Conservation (phyloP, 2,113 vertebrate genomes). For the Ascaphus truei region DNA sequence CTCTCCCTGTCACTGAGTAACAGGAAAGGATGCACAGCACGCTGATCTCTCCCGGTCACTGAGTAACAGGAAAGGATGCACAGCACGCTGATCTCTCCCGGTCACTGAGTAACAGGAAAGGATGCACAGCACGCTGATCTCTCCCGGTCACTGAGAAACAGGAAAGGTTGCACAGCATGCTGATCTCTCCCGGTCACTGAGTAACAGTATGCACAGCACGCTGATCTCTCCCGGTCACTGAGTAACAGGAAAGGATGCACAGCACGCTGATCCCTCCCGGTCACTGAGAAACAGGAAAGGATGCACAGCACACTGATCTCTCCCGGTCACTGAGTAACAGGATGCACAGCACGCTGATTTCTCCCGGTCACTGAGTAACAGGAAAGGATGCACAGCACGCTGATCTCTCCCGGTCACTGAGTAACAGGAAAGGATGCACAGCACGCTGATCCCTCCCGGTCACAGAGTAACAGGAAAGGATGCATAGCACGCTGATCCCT, state of each 20-base stretch:
- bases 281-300: too few species aligned
- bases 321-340: not conserved
- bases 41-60: not conserved
- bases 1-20: too few species aligned
- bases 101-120: too few species aligned
- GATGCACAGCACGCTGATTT: too few species aligned
- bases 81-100: too few species aligned
- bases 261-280: too few species aligned
- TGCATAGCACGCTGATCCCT: not conserved
- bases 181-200: too few species aligned
- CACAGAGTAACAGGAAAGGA: too few species aligned
- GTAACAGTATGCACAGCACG: not conserved
- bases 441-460: too few species aligned
- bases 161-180: too few species aligned
- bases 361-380: too few species aligned
- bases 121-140: not conserved
- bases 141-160: not conserved
- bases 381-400: not conserved
- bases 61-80: fast-evolving
- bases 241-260: fast-evolving
- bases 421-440: fast-evolving
- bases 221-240: not conserved
- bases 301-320: not conserved
- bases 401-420: not conserved
- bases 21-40: not conserved